Evolutionary conservation across 2,113 vertebrate genomes (phyloP).

Genomic region (Leucopsar rothschildi): DNA sequence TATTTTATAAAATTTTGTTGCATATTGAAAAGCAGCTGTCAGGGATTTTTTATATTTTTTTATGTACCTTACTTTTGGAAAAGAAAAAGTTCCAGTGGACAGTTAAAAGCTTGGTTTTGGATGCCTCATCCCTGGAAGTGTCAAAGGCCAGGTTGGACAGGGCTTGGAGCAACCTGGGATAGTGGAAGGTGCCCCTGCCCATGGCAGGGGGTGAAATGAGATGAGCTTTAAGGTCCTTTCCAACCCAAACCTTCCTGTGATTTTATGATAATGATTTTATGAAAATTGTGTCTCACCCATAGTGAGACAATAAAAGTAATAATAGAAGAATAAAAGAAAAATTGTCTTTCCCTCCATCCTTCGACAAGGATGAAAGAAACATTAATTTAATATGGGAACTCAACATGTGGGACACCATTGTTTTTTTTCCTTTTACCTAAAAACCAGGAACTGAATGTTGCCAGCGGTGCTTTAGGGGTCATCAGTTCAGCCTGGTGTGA

Average conservation of each 20-base stretch:
- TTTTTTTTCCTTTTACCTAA: neutral
- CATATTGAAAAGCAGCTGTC: neutral
- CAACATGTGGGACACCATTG: neutral
- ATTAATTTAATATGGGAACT: neutral
- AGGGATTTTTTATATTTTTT: neutral
- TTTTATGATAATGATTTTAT: neutral
- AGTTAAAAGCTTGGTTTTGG: neutral
- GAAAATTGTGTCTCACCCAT: neutral
- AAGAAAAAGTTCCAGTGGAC: neutral
- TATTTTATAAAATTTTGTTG: neutral
- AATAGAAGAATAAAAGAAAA: neutral
- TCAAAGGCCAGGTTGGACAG: neutral
- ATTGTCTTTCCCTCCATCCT: neutral
- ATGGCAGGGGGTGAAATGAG: neutral
- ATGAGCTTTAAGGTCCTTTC: neutral
- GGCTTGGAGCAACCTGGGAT: neutral
- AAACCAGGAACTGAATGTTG: neutral
- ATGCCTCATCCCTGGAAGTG: no score
- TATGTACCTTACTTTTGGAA: neutral
- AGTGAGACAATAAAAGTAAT: neutral
- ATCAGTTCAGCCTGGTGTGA: neutral
- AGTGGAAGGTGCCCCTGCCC: neutral
- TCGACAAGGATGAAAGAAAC: neutral
- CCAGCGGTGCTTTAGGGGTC: neutral
- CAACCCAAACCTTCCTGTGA: neutral